Percentiles rank a stretch among this genome's conserved stretches.
Conservation (phyloP, 2,888 invertebrate genomes). For the Mesodorylaimus sp. region DNA sequence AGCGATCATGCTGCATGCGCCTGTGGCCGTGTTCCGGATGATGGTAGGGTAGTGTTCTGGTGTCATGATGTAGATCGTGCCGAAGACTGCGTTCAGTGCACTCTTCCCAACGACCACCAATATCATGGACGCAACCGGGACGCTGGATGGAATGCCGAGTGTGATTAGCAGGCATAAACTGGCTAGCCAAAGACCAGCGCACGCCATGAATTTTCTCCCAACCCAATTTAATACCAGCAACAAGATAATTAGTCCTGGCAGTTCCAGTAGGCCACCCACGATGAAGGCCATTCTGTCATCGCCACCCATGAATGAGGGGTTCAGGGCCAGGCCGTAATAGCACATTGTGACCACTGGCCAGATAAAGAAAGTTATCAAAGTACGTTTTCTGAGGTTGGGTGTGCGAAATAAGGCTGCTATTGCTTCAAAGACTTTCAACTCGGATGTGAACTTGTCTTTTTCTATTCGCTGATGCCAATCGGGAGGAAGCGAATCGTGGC, state of each 20-base stretch:
- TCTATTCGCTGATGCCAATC: constrained; percentile 1
- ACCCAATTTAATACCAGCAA: constrained; percentile 25
- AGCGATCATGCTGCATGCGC: constrained; percentile 63
- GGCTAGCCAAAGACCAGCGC: constrained; percentile 21
- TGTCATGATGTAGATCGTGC: constrained; percentile 65
- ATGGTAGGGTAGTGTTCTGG: constrained; percentile 76
- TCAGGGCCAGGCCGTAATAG: constrained; percentile 72
- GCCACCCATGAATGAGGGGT: constrained; percentile 57
- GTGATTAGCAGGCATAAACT: constrained; percentile 22
- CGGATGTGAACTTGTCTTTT: background rate
- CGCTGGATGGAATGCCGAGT: constrained; percentile 16
- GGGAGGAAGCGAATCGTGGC: constrained; percentile 16
- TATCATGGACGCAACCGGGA: background rate
- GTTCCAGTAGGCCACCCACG: constrained; percentile 46
- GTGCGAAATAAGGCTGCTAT: constrained; percentile 3
- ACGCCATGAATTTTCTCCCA: constrained; percentile 28
- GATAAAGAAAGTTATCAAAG: constrained; percentile 1
- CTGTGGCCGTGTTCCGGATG: constrained; percentile 65
- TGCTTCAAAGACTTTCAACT: background rate
- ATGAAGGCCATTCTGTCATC: constrained; percentile 65
- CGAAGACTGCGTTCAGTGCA: constrained; percentile 62
- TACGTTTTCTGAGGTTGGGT: background rate
- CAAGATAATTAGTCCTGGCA: constrained; percentile 30
- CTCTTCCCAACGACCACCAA: constrained; percentile 57
- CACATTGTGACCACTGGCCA: constrained; percentile 57